A percentile compares a stretch with the other conserved stretches of the same genome.
Conservation (phyloP, 2,797 vertebrate species). For the Anguilla pacifica region DNA sequence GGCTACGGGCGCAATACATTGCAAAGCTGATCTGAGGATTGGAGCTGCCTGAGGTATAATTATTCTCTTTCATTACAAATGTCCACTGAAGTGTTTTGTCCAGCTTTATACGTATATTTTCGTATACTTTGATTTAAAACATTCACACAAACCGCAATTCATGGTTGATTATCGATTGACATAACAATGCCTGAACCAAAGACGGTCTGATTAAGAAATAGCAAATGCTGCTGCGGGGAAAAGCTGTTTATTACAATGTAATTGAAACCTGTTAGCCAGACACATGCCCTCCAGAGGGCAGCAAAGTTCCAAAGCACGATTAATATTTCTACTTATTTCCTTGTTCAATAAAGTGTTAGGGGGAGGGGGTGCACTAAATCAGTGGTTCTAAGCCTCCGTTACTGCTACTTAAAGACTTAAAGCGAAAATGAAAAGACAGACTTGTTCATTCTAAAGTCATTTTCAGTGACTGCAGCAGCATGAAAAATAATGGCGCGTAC, state of each 20-base stretch:
- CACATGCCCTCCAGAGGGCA: conserved; percentile 37
- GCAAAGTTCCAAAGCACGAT: conserved; percentile 33
- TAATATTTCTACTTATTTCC: conserved; percentile 7
- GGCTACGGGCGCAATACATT: not conserved
- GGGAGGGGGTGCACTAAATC: not conserved
- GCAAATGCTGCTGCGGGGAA: not conserved
- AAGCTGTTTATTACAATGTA: conserved; percentile 18
- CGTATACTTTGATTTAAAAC: not conserved
- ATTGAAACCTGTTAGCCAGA: conserved; percentile 14
- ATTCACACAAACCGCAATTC: not conserved
- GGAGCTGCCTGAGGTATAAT: not conserved
- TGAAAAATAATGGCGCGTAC: not conserved
- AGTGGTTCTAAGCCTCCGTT: not conserved
- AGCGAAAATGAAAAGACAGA: not conserved
- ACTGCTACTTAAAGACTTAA: not conserved
- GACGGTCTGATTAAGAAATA: not conserved
- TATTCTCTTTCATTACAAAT: not conserved
- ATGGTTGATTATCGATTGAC: not conserved
- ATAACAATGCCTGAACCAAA: not conserved
- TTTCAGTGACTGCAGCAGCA: not conserved
- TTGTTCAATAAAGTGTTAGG: not conserved
- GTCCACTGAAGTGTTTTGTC: not conserved
- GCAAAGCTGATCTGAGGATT: not conserved
- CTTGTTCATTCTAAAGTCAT: not conserved
- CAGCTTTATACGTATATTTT: not conserved